Conservation (phyloP, 2,888 invertebrate species). For the Dioctria rufipes region DNA sequence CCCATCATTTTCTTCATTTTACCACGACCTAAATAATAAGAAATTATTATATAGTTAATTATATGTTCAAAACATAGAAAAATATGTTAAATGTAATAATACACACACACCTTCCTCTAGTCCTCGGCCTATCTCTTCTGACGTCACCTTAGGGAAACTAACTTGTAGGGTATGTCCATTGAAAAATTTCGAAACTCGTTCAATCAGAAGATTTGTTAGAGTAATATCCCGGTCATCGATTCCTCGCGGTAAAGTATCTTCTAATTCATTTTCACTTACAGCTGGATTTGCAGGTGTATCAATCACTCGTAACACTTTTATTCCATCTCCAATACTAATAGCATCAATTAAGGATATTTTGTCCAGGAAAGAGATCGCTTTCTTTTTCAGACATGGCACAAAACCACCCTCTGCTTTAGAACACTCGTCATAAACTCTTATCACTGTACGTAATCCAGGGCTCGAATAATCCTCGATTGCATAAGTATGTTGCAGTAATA, state of each 20-base stretch:
- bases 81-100: background rate
- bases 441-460: constrained; percentile 77
- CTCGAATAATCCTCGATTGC: constrained; percentile 69
- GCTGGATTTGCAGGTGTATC: constrained; percentile 63
- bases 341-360: constrained; percentile 81
- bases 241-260: constrained; percentile 78
- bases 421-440: constrained; percentile 86
- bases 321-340: constrained; percentile 77
- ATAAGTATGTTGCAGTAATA: constrained; percentile 51
- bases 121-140: constrained; percentile 79
- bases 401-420: constrained; percentile 78
- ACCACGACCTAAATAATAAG: constrained; percentile 76
- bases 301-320: constrained; percentile 77
- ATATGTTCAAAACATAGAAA: background rate
- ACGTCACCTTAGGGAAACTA: constrained; percentile 80
- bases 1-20: constrained; percentile 94
- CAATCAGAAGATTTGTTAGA: constrained; percentile 80
- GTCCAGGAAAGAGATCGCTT: constrained; percentile 85
- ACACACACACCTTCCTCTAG: constrained; percentile 81
- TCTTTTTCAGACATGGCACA: constrained; percentile 84
- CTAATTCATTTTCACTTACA: constrained; percentile 79
- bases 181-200: constrained; percentile 80
- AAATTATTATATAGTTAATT: constrained; percentile 35
- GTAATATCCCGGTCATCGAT: constrained; percentile 79
- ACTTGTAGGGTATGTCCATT: constrained; percentile 84